A percentile compares a stretch with the other conserved stretches of the same genome.
phyloP scores from a whole-genome alignment of 2,113 vertebrate genomes.

The Salvator merianae region DNA sequence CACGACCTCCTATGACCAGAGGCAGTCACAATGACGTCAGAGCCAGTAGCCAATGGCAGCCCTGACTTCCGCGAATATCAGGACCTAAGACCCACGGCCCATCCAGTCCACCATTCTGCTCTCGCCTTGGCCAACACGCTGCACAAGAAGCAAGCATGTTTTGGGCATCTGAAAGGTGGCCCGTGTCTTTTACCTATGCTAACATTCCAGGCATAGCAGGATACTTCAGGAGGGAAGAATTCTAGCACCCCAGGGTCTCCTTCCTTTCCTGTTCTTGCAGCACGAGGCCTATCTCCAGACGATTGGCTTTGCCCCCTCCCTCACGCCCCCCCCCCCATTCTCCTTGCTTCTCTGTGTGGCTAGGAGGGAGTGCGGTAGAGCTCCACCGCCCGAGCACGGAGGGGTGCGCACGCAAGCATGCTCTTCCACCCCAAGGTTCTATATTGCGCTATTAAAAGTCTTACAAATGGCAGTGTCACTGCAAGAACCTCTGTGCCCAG shows the following conservation, averaged over 20 bases:
- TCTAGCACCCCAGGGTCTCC: neutral
- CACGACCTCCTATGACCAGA: too few relatives aligned
- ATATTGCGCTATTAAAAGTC: slow-evolving; percentile 34
- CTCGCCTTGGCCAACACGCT: too few relatives aligned
- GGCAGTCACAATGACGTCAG: too few relatives aligned
- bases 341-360: neutral
- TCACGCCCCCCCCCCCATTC: too few relatives aligned
- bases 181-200: neutral
- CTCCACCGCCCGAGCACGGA: rapidly evolving
- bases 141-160: neutral
- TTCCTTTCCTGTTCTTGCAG: neutral
- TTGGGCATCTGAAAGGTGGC: too few relatives aligned
- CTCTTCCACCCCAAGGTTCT: rapidly evolving
- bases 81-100: too few relatives aligned
- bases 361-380: neutral
- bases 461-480: slow-evolving; percentile 48
- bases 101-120: too few relatives aligned
- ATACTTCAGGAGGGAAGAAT: neutral
- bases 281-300: too few relatives aligned
- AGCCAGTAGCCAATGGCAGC: too few relatives aligned
- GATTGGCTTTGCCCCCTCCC: too few relatives aligned
- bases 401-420: neutral
- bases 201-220: neutral
- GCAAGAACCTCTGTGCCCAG: slow-evolving; percentile 47
- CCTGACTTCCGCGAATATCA: too few relatives aligned